These are phyloP conservation scores for Laupala kohalensis DNA, from an alignment of 1,140 invertebrate genomes.

Conservation along the genomic window DNA sequence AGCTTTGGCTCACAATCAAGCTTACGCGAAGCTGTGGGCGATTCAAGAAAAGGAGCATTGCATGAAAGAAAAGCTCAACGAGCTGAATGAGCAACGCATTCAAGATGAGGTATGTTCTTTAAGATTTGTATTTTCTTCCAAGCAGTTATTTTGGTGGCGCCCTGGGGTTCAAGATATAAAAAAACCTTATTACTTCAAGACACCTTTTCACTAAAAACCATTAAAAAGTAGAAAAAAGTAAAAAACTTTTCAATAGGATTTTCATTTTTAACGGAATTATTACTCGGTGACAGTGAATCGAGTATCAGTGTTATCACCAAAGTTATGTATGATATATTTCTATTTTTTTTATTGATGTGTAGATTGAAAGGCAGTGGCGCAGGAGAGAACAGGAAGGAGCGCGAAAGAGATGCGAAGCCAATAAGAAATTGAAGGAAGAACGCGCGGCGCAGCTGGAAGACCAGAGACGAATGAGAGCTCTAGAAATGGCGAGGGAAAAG, in stretches of 20 bases:
- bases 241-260: neutral
- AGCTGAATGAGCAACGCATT: constrained; percentile 34
- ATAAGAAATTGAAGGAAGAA: constrained; percentile 24
- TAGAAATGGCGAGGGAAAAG: constrained; percentile 43
- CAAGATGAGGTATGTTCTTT: constrained; percentile 34
- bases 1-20: constrained; percentile 21
- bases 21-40: constrained; percentile 30
- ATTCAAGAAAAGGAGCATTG: constrained; percentile 30
- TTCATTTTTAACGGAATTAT: neutral
- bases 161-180: neutral
- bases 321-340: neutral
- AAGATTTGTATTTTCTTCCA: too few relatives aligned
- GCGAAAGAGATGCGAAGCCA: constrained; percentile 20
- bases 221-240: neutral
- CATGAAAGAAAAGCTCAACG: constrained; percentile 31
- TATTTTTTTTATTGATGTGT: neutral
- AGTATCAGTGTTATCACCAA: neutral
- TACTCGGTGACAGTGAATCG: neutral
- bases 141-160: too few relatives aligned
- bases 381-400: constrained; percentile 26
- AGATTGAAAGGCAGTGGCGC: constrained; percentile 30
- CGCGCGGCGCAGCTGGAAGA: constrained; percentile 35
- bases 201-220: neutral
- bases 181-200: neutral
- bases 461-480: constrained; percentile 36